These are phyloP conservation scores for Shargacucullia verbasci DNA, from an alignment of 2,888 invertebrate species.

Conservation along the genomic window DNA sequence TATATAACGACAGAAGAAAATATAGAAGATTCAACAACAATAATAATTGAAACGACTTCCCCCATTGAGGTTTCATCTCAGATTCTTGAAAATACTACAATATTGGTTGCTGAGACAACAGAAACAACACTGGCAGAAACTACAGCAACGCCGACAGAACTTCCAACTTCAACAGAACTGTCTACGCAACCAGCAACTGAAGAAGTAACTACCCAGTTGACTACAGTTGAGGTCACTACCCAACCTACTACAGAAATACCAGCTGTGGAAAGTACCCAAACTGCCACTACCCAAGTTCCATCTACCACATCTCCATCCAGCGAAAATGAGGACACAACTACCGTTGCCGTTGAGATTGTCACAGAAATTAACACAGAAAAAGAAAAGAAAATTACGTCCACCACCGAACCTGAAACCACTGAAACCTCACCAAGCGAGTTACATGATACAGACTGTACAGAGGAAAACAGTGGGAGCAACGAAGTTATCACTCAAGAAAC, in stretches of 20 bases:
- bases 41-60: slow-evolving; percentile 70
- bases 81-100: slow-evolving; percentile 64
- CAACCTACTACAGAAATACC: slow-evolving; percentile 46
- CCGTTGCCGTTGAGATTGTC: slow-evolving; percentile 70
- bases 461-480: slow-evolving; percentile 79
- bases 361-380: slow-evolving; percentile 77
- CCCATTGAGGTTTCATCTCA: slow-evolving; percentile 77
- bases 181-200: slow-evolving; percentile 39
- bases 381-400: slow-evolving; percentile 60
- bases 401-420: slow-evolving; percentile 58
- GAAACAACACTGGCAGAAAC: slow-evolving; percentile 32
- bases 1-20: slow-evolving; percentile 71
- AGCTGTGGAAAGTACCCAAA: slow-evolving; percentile 39
- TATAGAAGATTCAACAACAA: slow-evolving; percentile 72
- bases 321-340: slow-evolving; percentile 66
- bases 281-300: slow-evolving; percentile 47
- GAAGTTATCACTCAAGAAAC: slow-evolving; percentile 70
- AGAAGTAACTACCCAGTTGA: slow-evolving; percentile 22
- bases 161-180: slow-evolving; percentile 41
- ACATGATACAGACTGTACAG: slow-evolving; percentile 53
- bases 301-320: slow-evolving; percentile 47
- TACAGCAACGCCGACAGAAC: slow-evolving; percentile 38
- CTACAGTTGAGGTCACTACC: slow-evolving; percentile 38
- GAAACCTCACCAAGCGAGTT: slow-evolving; percentile 48
- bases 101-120: slow-evolving; percentile 34